Conservation (phyloP, 2,888 invertebrate genomes). For the Chesias legatella region DNA sequence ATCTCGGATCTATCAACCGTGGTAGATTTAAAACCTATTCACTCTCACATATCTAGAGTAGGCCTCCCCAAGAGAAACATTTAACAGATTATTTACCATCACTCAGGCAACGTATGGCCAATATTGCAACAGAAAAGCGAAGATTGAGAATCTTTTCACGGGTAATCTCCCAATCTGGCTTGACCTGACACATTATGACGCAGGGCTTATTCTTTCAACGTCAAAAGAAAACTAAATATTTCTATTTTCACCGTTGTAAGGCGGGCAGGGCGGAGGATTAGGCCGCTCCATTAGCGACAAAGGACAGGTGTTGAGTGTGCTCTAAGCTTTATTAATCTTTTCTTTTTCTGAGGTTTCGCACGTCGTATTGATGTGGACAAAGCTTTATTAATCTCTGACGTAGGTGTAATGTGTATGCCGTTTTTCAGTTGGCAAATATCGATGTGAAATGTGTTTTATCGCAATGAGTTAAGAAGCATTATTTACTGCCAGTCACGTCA, state of each 20-base stretch:
- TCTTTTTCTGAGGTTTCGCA: constrained; percentile 65
- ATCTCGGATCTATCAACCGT: too few species aligned
- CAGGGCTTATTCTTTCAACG: constrained; percentile 24
- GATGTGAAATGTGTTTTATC: too few species aligned
- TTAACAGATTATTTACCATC: too few species aligned
- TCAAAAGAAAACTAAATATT: constrained; percentile 37
- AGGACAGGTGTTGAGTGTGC: constrained; percentile 74
- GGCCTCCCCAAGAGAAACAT: too few species aligned
- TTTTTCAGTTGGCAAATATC: too few species aligned
- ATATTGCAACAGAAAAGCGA: not conserved
- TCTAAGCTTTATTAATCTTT: constrained; percentile 80
- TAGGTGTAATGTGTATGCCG: constrained; percentile 6
- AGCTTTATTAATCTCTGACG: constrained; percentile 40
- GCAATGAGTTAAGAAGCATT: too few species aligned
- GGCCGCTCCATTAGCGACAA: constrained; percentile 74
- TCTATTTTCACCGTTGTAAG: constrained; percentile 37
- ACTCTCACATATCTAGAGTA: too few species aligned
- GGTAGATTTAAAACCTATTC: too few species aligned
- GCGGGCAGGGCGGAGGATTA: constrained; percentile 46
- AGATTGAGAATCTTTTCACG: constrained; percentile 1
- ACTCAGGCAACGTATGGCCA: too few species aligned
- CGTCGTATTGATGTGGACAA: constrained; percentile 58
- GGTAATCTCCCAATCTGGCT: constrained; percentile 7
- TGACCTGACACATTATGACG: constrained; percentile 10
- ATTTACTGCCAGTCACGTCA: too few species aligned